Percentiles rank a stretch among this genome's conserved stretches.
Evolutionary conservation across 2,113 vertebrate species (phyloP).

Genomic region (Scytalopus superciliaris): DNA sequence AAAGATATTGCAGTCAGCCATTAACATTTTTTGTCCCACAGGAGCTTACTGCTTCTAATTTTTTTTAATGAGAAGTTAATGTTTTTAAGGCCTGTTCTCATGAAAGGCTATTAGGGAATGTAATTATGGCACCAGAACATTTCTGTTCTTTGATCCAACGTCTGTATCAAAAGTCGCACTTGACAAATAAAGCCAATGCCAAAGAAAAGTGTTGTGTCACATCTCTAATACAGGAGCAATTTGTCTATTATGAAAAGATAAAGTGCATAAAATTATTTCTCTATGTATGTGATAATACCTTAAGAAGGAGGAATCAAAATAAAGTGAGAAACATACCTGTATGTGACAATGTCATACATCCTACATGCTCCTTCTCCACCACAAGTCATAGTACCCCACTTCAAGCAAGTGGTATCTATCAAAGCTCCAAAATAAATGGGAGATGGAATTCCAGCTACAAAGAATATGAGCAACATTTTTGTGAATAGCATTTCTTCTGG

Average conservation of each 20-base stretch:
- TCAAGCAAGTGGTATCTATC: slow-evolving; percentile 90
- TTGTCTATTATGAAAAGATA: not conserved
- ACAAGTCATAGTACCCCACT: slow-evolving; percentile 86
- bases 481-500: not conserved
- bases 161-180: not conserved
- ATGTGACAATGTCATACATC: slow-evolving; percentile 79
- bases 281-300: not conserved
- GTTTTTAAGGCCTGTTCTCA: not conserved
- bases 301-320: not conserved
- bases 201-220: not conserved
- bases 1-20: not conserved
- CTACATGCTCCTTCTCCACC: slow-evolving; percentile 85
- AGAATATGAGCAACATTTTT: not conserved
- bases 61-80: not conserved
- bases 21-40: not conserved
- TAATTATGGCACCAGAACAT: not conserved
- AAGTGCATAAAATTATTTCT: not conserved
- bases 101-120: not conserved
- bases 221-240: not conserved
- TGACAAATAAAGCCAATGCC: not conserved
- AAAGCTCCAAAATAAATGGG: slow-evolving; percentile 92
- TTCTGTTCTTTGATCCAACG: not conserved
- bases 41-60: not conserved
- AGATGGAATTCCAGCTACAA: slow-evolving; percentile 90
- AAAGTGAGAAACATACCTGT: slow-evolving; percentile 75